Evolutionary conservation across 2,113 vertebrate genomes (phyloP).

Genomic region (Datnioides undecimradiatus): DNA sequence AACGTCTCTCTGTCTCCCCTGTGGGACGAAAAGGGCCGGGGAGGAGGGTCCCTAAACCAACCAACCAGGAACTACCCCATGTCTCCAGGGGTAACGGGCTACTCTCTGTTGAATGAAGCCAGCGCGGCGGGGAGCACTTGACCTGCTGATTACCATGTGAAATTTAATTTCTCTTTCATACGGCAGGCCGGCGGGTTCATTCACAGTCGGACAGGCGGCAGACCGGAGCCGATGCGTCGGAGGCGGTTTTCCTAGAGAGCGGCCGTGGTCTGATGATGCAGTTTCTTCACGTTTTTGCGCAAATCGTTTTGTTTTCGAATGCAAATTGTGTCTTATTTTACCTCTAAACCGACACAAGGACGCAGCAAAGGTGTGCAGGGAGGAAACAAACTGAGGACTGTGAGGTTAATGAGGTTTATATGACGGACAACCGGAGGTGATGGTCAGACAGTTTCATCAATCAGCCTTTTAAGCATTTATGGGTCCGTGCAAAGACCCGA

Average conservation of each 20-base stretch:
- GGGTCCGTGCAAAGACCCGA: too few species aligned
- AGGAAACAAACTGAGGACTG: neutral
- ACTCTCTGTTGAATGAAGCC: neutral
- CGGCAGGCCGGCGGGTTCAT: neutral
- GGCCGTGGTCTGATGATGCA: neutral
- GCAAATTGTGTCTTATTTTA: neutral
- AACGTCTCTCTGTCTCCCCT: constrained; percentile 28
- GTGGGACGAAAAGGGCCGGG: neutral
- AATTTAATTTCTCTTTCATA: neutral
- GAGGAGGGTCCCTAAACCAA: constrained; percentile 45
- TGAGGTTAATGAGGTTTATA: neutral
- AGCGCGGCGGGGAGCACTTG: neutral
- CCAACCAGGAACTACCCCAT: constrained; percentile 55
- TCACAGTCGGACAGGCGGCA: neutral
- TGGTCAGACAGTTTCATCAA: too few species aligned
- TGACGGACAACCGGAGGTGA: too few species aligned
- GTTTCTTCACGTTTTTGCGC: neutral
- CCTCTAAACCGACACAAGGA: neutral
- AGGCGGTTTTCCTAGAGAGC: neutral
- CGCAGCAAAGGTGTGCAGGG: too few species aligned
- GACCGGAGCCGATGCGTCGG: neutral
- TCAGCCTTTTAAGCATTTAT: too few species aligned
- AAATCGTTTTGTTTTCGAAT: neutral
- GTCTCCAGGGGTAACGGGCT: constrained; percentile 55
- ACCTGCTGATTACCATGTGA: constrained; percentile 27